Base-by-base conservation (phyloP, 2,888 invertebrate genomes). In the Mesorhabditis sp. region DNA sequence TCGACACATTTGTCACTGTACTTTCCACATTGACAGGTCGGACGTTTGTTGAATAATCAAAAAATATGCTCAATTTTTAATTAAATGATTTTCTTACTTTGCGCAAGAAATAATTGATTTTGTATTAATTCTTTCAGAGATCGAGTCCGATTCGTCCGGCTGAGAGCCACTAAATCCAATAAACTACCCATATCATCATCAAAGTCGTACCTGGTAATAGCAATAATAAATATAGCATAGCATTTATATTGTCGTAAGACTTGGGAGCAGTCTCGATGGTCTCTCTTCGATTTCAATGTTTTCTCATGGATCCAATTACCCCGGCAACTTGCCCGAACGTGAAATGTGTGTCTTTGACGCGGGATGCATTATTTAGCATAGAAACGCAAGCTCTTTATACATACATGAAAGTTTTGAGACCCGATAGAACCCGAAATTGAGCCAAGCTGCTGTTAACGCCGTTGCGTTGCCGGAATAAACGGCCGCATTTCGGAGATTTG, bases 1-100 rank as follows among this genome's bases (percentile, higher is more conserved):
- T 50, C 58, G 58, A 50, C 10, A 50, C 58, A 50, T 50, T 50
- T 50, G 58, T 50, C n/a, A n/a, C n/a, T n/a, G 58, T 50, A 10
- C 10, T n/a, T n/a, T 50, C 58, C 7, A 13, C n/a, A n/a, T 50
- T 13, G 10, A 50, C 58, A 13, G 58, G 58, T 50, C 58, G 7
- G 10, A 50, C 58, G n/a, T 50, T 50, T 50, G 58, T 50, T 50
- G 58, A 50, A n/a, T 50, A 50, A 50, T 50, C 58, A 13, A 10
- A 50, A 50, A 50, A n/a, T n/a, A 50, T 50, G 2, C 2, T 2
- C 7, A 50, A 50, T 50, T 13, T 13, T 50, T 13, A 50, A 50
- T 13, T 13, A 10, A 50, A 50, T 13, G n/a, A n/a, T 13, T 50
- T 50, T 50, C 58, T 50, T 10, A 50, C 58, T 50, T 50, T 50